Evolutionary conservation across 1,140 invertebrate genomes (phyloP).

Genomic region (Drosophila arizonae): DNA sequence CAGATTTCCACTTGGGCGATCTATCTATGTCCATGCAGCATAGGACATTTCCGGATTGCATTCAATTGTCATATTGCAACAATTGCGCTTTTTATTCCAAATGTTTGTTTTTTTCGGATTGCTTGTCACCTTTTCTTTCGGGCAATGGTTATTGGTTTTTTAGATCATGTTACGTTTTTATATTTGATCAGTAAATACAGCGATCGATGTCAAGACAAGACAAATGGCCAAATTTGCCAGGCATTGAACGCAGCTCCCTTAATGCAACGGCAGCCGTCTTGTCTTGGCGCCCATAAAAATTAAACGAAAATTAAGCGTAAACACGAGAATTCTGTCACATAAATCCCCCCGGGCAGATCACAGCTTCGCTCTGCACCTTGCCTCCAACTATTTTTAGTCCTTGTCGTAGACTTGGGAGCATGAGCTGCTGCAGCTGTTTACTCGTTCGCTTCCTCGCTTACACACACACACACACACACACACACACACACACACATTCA

Average conservation of each 20-base stretch:
- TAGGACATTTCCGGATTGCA: conserved; percentile 78
- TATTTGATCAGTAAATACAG: conserved; percentile 38
- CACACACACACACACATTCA: neutral
- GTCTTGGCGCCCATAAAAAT: conserved; percentile 78
- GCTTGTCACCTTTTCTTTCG: conserved; percentile 62
- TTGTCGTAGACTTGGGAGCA: conserved; percentile 37
- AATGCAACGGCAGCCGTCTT: conserved; percentile 27
- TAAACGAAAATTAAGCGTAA: conserved; percentile 80
- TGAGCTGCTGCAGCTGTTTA: conserved; percentile 40
- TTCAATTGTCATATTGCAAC: conserved; percentile 72
- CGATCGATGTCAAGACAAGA: conserved; percentile 34
- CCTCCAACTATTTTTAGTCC: conserved; percentile 70
- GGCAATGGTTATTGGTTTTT: conserved; percentile 70
- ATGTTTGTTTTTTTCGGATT: conserved; percentile 60
- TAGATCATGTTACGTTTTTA: conserved; percentile 74
- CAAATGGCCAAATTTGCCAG: conserved; percentile 59
- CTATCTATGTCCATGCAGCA: conserved; percentile 66
- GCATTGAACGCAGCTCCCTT: neutral
- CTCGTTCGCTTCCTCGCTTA: conserved; percentile 20
- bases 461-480: neutral
- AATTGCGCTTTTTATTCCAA: conserved; percentile 61
- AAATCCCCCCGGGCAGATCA: conserved; percentile 49
- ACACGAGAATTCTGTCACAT: conserved; percentile 79
- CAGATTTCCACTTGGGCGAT: conserved; percentile 53
- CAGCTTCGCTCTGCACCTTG: conserved; percentile 48